Evolutionary conservation across 2,797 vertebrate species (phyloP), one percentile per base, ranked within the genome.

Genomic region (Parambassis ranga): DNA sequence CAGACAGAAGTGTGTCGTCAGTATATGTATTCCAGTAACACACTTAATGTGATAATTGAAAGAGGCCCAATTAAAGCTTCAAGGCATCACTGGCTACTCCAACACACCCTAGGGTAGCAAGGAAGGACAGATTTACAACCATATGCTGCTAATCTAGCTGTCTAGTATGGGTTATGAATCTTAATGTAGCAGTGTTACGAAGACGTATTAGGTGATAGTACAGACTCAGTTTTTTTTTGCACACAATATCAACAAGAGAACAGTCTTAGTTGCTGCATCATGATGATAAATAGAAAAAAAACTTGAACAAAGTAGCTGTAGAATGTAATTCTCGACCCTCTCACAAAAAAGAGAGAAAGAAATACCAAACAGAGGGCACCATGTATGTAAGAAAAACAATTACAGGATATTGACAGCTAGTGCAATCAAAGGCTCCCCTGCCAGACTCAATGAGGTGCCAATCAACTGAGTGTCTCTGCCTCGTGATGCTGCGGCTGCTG

Each of bases 371-470:
- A 56, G 67, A 81, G 81, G 71, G 63, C 63, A 77, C 61, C 63
- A 76, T 78, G 85, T 87, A 83, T 65, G 67, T 82, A 85, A 86
- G 75, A 84, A 88, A 89, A 90, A 89, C 84, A 87, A 89, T 89
- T 91, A 88, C 18, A 49, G 69, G 83, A 86, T 89, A 88, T 87
- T 92, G 90, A 90, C 89, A 88, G 88, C 84, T 51, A 77, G 82
- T 48, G 89, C 90, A 93, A 93, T 93, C 91, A 93, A 87, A 91
- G 74, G 67, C 84, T 86, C 82, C 88, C 87, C 88, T 70, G 86
- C 80, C 83, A 83, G 83, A 90, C 90, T 86, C 90, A 81, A 91
- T 89, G 86, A 88, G 90, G 84, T 91, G 91, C 91, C 92, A 94
- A 93, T 93, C 91, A 93, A 87, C 69, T 72, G 81, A 82, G 81